Evolutionary conservation across 2,888 invertebrate species (phyloP).

Genomic region (Pseudoips prasinana): DNA sequence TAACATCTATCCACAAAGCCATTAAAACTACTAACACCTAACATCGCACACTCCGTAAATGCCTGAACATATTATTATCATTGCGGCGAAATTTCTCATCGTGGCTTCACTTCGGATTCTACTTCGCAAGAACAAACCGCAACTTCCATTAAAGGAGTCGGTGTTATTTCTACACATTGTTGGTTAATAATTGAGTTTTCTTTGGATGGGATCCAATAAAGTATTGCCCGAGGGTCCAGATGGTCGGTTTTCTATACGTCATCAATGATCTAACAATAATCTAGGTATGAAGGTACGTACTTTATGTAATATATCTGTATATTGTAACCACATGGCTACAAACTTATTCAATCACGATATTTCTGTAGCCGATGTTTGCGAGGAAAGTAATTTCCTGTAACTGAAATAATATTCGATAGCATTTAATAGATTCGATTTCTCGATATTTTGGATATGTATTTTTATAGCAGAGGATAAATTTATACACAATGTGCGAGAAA

Average conservation of each 20-base stretch:
- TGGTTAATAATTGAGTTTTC: conserved; percentile 60
- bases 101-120: conserved; percentile 4
- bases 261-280: no score
- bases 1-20: background rate
- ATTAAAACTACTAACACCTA: conserved; percentile 8
- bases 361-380: no score
- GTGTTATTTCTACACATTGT: conserved; percentile 47
- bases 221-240: conserved; percentile 43
- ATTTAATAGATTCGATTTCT: no score
- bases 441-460: no score
- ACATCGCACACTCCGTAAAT: conserved; percentile 4
- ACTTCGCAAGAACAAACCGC: conserved; percentile 29
- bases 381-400: no score
- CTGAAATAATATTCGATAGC: no score
- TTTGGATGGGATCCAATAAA: conserved; percentile 63
- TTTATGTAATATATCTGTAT: no score
- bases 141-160: conserved; percentile 40
- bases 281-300: no score
- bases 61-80: conserved; percentile 13
- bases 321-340: no score
- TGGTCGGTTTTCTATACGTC: conserved; percentile 9
- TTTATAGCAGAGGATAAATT: no score
- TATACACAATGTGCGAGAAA: no score
- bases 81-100: conserved; percentile 7
- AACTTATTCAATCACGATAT: no score